These are phyloP conservation scores for Chaitophorus viminalis DNA, from an alignment of 2,888 invertebrate genomes.

Conservation along the genomic window DNA sequence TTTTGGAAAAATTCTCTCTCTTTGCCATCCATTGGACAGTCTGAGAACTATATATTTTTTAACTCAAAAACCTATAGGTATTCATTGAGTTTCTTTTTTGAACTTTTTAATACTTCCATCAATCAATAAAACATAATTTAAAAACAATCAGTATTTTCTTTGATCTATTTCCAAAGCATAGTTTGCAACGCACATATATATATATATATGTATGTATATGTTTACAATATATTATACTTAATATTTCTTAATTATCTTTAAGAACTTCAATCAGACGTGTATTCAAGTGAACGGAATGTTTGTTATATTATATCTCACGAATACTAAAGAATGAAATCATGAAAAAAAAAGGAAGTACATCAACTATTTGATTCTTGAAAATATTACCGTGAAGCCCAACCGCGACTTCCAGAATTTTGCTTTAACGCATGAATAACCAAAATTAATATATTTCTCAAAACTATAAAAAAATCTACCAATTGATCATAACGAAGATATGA, in stretches of 20 bases:
- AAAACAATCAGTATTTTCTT: neutral
- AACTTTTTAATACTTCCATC: neutral
- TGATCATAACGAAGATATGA: neutral
- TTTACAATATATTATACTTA: too few species aligned
- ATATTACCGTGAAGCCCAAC: neutral
- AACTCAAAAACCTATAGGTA: neutral
- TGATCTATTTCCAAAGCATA: neutral
- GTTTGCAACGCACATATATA: too few species aligned
- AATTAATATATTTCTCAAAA: neutral
- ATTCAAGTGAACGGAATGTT: too few species aligned
- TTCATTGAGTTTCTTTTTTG: neutral
- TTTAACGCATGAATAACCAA: neutral
- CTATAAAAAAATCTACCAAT: neutral
- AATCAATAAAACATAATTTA: slow-evolving; percentile 38
- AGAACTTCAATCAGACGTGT: too few species aligned
- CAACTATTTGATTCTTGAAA: neutral
- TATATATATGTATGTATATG: too few species aligned
- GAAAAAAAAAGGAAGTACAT: neutral
- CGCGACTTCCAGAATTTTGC: neutral
- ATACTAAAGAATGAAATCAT: too few species aligned
- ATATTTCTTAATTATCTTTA: too few species aligned
- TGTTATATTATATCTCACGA: too few species aligned
- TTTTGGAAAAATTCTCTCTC: too few species aligned
- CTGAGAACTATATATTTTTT: neutral
- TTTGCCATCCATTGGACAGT: too few species aligned